Conservation (phyloP, 2,113 vertebrate species). For the Corythaixoides concolor region DNA sequence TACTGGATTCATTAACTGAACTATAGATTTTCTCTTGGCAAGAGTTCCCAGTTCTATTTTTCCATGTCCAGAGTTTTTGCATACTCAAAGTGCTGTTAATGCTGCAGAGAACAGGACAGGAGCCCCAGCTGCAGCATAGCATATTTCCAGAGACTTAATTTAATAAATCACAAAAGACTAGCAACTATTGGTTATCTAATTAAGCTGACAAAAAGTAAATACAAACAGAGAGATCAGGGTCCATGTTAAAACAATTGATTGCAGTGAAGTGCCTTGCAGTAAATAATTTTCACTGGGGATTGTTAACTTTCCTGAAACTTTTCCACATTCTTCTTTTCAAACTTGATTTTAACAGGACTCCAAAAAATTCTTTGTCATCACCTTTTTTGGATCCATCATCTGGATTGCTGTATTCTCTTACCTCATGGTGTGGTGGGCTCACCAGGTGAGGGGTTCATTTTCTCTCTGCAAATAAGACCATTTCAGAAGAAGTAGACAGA, state of each 20-base stretch:
- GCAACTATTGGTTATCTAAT: not conserved
- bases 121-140: not conserved
- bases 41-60: not conserved
- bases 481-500: not conserved
- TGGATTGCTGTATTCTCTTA: conserved; percentile 96
- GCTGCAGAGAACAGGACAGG: not conserved
- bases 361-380: conserved; percentile 84
- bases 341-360: conserved; percentile 79
- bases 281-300: not conserved
- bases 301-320: not conserved
- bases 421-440: conserved; percentile 99
- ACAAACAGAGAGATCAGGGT: not conserved
- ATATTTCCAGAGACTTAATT: not conserved
- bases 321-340: not conserved
- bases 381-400: conserved; percentile 90
- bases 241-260: not conserved
- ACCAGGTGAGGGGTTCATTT: conserved; percentile 85
- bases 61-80: not conserved
- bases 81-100: not conserved
- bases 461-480: not conserved
- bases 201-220: not conserved
- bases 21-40: not conserved
- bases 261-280: not conserved
- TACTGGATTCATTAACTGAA: not conserved
- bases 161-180: not conserved